Base-by-base conservation (phyloP, 2,888 invertebrate genomes). In the Drosophila atroscutellata region DNA sequence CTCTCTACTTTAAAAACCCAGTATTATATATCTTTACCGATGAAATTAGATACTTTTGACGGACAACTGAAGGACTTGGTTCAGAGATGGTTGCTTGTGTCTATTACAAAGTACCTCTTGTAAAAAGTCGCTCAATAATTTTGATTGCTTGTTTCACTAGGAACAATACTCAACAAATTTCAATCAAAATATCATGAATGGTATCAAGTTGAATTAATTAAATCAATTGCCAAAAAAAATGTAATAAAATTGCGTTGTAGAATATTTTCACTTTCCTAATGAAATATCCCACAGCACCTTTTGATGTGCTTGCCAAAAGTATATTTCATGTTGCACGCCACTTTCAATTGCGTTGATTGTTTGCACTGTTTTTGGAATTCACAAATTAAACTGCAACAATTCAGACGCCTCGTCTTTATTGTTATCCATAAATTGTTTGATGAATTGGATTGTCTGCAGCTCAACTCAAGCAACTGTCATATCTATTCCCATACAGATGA, bases 401-500 rank as follows among this genome's bases (percentile, higher is more conserved):
- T 58, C 36, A 61, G 60, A 65, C 58, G 54, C 55, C 71, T 70
- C 57, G 47, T 51, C 34, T 47, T 37, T 52, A 36, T 50, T 47
- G 24, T 37, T 61, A 32, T 49, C 36, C n/a, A 56, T 76, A 61
- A 77, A 68, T 62, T 72, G 72, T 62, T 42, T 60, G 66, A 76
- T 72, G 64, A 77, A 77, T 62, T 76, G 71, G 71, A 61, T 71
- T 62, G 51, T 61, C 52, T 55, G 36, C 49, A 56, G 49, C 32
- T 54, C 49, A 60, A 54, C 47, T 54, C 4, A 28, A 32, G 47
- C 51, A 47, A 45, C 50, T 39, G 47, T 32, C 15, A 30, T n/a
- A 54, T 39, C 63, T 58, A 62, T 68, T 70, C 60, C 57, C 67
- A 54, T 63, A 34, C 42, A 79, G 74, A 74, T 85, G 60, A 70